Evolutionary conservation across 1,140 invertebrate genomes (phyloP), one percentile per base, ranked within the genome.

Genomic region (Battus philenor): DNA sequence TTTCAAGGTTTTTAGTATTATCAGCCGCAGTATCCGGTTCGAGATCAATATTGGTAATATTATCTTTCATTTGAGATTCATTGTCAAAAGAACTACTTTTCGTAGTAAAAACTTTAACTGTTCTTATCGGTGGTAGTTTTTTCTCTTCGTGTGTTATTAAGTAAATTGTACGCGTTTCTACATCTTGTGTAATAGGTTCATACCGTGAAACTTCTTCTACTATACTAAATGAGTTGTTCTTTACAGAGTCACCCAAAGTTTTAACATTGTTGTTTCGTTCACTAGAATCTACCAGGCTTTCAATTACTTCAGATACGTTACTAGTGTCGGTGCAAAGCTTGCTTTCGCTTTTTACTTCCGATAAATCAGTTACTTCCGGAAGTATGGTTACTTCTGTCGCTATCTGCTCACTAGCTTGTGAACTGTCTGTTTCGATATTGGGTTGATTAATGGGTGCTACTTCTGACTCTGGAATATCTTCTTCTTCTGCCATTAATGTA

Each of bases 121-220:
- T 88, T 65, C 90, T 81, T 6, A 91, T 87, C 16, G 90, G 90
- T 50, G 89, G 88, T 66, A 90, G 81, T 81, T 88, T 89, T 44
- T 90, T 88, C 76, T 91, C 90, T 83, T 91, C 90, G 45, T 91
- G 90, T 18, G 90, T 91, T 44, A 91, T 91, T 12, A 92, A 68
- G 50, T 90, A 88, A 39, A 91, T 88, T 62, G 89, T 91, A 52
- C 87, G 88, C 24, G 89, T 90, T 67, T 87, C 80, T 48, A 74
- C 48, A 30, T 86, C 74, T 54, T 71, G 68, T 41, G 44, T 36
- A 8, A 58, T 49, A 27, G 67, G 60, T 55, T 70, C 53, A 46
- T 60, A 66, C 3, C 30, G 36, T 39, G 65, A 76, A n/a, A 68
- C 56, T 62, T 79, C 68, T 56, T 80, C 63, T 16, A 74, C 55